These are phyloP conservation scores for Potorous gilbertii DNA, from an alignment of 2,797 vertebrate species.

Conservation along the genomic window DNA sequence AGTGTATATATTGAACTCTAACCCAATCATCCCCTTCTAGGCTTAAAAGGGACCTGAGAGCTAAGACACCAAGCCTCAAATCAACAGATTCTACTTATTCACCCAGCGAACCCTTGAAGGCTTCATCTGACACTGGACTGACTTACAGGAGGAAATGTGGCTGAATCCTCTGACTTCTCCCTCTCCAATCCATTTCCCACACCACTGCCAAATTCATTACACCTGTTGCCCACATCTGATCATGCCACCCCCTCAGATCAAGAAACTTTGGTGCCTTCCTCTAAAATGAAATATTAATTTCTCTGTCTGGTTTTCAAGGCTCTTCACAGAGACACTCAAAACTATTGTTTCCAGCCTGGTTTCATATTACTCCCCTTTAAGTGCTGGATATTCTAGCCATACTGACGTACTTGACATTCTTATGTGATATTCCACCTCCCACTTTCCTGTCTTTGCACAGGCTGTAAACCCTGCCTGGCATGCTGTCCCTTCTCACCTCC, in stretches of 20 bases:
- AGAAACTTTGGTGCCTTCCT: background rate
- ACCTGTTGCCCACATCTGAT: background rate
- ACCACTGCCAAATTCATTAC: background rate
- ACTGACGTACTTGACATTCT: background rate
- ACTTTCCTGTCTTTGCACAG: background rate
- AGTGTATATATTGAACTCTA: background rate
- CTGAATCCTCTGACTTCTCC: background rate
- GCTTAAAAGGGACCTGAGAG: background rate
- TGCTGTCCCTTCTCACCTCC: background rate
- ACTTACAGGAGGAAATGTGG: background rate
- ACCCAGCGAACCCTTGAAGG: background rate
- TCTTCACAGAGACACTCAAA: background rate
- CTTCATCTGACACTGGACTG: background rate
- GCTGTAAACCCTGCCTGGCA: background rate
- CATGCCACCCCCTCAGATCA: background rate
- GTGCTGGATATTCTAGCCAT: background rate
- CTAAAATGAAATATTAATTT: background rate
- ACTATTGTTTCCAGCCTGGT: background rate
- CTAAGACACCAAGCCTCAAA: background rate
- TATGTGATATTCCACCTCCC: background rate
- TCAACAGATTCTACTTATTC: background rate
- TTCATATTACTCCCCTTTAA: background rate
- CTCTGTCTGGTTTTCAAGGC: background rate
- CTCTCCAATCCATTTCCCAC: background rate
- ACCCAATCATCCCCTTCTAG: background rate